Base-by-base conservation (phyloP, 2,113 vertebrate species). In the Oreocharis arfaki region DNA sequence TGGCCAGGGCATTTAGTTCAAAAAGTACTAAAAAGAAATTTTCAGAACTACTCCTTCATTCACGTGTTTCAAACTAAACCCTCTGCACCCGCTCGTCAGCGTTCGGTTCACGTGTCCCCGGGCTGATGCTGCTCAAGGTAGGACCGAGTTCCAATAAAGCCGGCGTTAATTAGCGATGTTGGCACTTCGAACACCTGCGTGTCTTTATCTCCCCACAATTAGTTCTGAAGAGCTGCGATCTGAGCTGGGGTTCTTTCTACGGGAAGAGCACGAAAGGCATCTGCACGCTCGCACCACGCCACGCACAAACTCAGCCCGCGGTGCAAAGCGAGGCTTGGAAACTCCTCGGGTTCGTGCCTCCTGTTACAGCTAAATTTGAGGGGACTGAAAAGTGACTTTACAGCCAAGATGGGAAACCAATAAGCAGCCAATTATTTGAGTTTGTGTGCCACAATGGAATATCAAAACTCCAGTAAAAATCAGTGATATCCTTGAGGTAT, bases 401-500 rank as follows among this genome's bases (percentile, higher is more conserved):
- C 94, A 93, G 96, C 94, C 93, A 83, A 93, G 96, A 95, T 96
- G 90, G 94, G 96, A 93, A 97, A 96, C 86, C 67, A 98, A 95
- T 97, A 84, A 94, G 94, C 94, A 97, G 98, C 96, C 97, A 97
- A 98, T 97, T n/a, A n/a, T 97, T 97, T 64, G 94, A 93, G 88
- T 97, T 95, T 82, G 79, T 96, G 96, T 93, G 95, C 96, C 93
- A 91, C 64, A 85, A 79, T 64, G 81, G 93, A 86, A 37, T 77
- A 95, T 59, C 96, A 71, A 94, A 95, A 95, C 93, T 96, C 92
- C 78, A 93, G 96, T 94, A 90, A 96, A 97, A 97, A 90, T 94
- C 93, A 69, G 88, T 32, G 74, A 96, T 95, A 96, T 97, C 96
- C 98, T 99, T 99, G 99, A 99, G 99, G 99, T 99, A 99, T 99